Percentiles rank a stretch among this genome's conserved stretches.
These are phyloP conservation scores for Dione juno DNA, from an alignment of 2,888 invertebrate genomes.

Conservation along the genomic window DNA sequence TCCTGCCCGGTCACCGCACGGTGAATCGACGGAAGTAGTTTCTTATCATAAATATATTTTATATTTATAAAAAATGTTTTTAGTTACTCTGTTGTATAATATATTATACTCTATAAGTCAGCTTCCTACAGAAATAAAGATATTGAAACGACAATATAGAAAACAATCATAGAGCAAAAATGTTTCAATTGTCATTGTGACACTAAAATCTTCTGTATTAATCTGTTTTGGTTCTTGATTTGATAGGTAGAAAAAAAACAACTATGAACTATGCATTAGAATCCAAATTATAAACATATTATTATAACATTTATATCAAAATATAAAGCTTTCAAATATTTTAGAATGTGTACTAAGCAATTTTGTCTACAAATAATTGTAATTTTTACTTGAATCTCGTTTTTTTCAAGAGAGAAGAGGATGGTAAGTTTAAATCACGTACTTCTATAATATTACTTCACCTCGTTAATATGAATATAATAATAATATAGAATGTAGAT, in stretches of 20 bases:
- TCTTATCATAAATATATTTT: too few relatives aligned
- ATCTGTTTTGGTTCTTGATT: constrained; percentile 39
- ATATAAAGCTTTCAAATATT: not conserved
- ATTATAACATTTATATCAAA: not conserved
- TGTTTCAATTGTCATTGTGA: constrained; percentile 13
- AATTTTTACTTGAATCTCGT: constrained; percentile 50
- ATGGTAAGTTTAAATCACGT: constrained; percentile 44
- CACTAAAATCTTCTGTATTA: constrained; percentile 24
- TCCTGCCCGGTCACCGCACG: too few relatives aligned
- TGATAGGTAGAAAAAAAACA: constrained; percentile 25
- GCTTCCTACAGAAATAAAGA: too few relatives aligned
- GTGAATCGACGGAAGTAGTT: too few relatives aligned
- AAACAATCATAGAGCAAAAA: constrained; percentile 10
- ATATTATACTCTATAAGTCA: too few relatives aligned
- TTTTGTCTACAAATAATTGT: constrained; percentile 35
- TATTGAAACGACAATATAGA: too few relatives aligned
- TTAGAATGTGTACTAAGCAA: constrained; percentile 39
- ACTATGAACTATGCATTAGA: not conserved
- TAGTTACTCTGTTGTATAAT: too few relatives aligned
- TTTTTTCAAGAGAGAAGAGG: constrained; percentile 43
- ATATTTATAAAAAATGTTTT: too few relatives aligned
- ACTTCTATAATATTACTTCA: constrained; percentile 31
- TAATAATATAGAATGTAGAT: not conserved
- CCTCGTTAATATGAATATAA: constrained; percentile 24
- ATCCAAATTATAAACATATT: constrained; percentile 3